Evolutionary conservation across 2,888 invertebrate genomes (phyloP), one percentile per base, ranked within the genome.

Genomic region (Prenolepis imparis): DNA sequence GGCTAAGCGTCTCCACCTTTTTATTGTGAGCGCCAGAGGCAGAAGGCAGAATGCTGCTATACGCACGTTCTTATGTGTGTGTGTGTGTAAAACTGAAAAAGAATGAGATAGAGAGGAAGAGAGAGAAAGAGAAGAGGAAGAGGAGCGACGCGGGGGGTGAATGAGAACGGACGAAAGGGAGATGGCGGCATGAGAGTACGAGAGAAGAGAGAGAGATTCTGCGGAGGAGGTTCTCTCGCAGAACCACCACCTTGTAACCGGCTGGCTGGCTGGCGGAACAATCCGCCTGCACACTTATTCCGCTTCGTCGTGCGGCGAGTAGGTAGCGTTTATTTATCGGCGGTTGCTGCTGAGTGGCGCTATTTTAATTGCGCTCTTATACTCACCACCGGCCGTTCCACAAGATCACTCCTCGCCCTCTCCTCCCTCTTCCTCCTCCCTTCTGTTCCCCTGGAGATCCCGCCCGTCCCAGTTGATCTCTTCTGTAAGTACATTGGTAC

Each of bases 311-410:
- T 89, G 85, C 88, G 86, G 85, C 91, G 91, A n/a, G 91, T 92
- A 91, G n/a, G 92, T 91, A 91, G 92, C 91, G 92, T 93, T 94
- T 94, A 94, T 94, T 94, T 94, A 94, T 94, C 94, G 94, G 92
- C 93, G 93, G 93, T 93, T 93, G 93, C 92, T 92, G 92, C 91
- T 93, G 94, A 94, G 94, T 94, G 94, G 94, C 94, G 94, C 94
- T 94, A 94, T 94, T 94, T 94, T 94, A 94, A 94, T 94, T 94
- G 94, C 93, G 91, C 94, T 92, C 93, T 93, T 93, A 94, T 93
- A 93, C 92, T 52, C 92, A 92, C 91, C 92, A 89, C 90, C 90
- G 89, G 84, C 87, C 86, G 85, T 83, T 86, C 84, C 78, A n/a
- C 52, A 85, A 87, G 88, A 84, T 88, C 86, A 82, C 87, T 75